Base-by-base conservation (phyloP, 2,888 invertebrate genomes). In the Parochlus steinenii region DNA sequence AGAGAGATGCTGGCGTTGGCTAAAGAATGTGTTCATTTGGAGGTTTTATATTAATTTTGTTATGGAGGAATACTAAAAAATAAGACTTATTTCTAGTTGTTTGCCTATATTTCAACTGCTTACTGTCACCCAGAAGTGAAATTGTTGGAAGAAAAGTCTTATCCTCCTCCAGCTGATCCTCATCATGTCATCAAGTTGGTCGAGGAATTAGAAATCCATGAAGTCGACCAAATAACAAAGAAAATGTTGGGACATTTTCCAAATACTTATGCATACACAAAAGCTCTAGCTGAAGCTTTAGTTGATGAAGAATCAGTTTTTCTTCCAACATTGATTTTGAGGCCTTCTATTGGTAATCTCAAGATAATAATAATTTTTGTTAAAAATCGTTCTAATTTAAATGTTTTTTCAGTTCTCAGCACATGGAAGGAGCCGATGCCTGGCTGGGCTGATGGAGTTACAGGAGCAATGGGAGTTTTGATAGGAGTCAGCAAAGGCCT, bases 201-300 rank as follows among this genome's bases (percentile, higher is more conserved):
- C 40, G 82, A 85, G 52, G 78, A 79, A 75, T 69, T 83, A 65
- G 70, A 71, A 6, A 77, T 81, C 6, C 76, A 76, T 0, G 67
- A 76, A 0, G 65, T 75, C 6, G 62, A 67, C 38, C 52, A 63
- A 4, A 72, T 77, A 51, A 71, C 74, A 25, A 64, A 67, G 28
- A 72, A 72, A 66, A 63, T 85, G 39, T 56, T 77, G 48, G 76
- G 80, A 25, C 69, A 73, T 43, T 67, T 82, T 37, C 92, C 92
- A 0, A 92, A 92, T 54, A 87, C 89, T 0, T 93, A 93, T 52
- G 87, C 92, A 0, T 90, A 81, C 52, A 92, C 93, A 1, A 95
- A 95, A 61, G 82, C 89, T 0, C 57, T 95, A 10, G 82, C 86
- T 0, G 93, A 95, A 56, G 71, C 76, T 10, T 51, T 90, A 39